Evolutionary conservation across 2,797 vertebrate species (phyloP), one percentile per base, ranked within the genome.

Genomic region (Betta splendens): DNA sequence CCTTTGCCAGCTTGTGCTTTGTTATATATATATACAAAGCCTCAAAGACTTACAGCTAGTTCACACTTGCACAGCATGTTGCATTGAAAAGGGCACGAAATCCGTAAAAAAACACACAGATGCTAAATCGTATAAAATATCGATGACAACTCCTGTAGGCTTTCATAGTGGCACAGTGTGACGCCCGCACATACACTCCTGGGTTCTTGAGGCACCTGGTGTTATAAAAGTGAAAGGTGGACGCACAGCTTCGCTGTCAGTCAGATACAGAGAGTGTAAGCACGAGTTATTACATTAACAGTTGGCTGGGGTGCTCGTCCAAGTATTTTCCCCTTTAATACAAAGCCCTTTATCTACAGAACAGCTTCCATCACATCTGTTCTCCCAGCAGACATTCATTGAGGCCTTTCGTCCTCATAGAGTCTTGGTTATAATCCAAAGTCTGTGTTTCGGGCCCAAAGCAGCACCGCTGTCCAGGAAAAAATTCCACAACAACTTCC

Each of bases 191-290:
- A 69, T 17, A 56, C 72, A 82, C 53, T 44, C 55, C 57, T 45
- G 59, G 69, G 49, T 66, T 65, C 67, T 69, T 3, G 56, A 83
- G 70, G 77, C 66, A 56, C 21, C 58, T 22, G 26, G 50, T 47
- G 77, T 64, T 69, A 79, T 69, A 83, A 77, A 80, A 83, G 85
- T 85, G 79, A 72, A 81, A 78, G 81, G 80, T 84, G 81, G 84
- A 81, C 82, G 80, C 77, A 83, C 84, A 85, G 73, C 77, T 79
- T 75, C 79, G 74, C 77, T 67, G 70, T 77, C 81, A 56, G 77
- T 79, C 76, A 73, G 55, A 75, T 38, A 75, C 74, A 79, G 53
- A 64, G 64, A 80, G 68, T 69, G 70, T 67, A 80, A 80, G 80
- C 72, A 79, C 77, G 53, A 53, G 85, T 80, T 79, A 72, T 75